Percentiles rank a stretch among this genome's conserved stretches.
Evolutionary conservation across 2,113 vertebrate genomes (phyloP).

Genomic region (Oreochromis niloticus): DNA sequence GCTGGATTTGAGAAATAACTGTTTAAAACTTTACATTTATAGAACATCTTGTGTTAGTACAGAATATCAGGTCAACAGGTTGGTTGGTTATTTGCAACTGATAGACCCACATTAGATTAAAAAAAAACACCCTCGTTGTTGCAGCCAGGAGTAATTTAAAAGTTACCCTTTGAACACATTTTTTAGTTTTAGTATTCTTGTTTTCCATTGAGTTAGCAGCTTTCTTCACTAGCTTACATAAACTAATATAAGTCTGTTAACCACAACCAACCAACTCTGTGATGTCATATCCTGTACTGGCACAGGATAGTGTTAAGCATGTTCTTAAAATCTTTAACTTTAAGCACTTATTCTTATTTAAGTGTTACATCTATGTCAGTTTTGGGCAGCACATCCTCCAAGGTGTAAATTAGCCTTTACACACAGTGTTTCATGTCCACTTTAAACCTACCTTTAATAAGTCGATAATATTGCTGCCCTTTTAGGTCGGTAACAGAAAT

Average conservation of each 20-base stretch:
- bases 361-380: rapidly evolving
- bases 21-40: background rate
- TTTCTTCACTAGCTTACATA: background rate
- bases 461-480: background rate
- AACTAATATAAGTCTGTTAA: rapidly evolving
- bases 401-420: background rate
- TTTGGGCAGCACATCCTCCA: background rate
- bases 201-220: rapidly evolving
- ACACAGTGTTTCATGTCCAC: background rate
- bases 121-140: rapidly evolving
- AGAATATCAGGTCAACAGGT: background rate
- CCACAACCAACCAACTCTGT: background rate
- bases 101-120: background rate
- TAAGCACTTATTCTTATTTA: background rate
- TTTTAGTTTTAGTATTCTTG: background rate
- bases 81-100: background rate
- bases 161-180: background rate
- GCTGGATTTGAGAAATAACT: background rate
- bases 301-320: background rate
- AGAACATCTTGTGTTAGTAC: background rate
- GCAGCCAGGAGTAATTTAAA: background rate
- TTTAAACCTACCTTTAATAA: background rate
- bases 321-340: background rate
- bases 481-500: background rate
- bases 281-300: background rate